Conservation (phyloP, 2,113 vertebrate species). For the Zingel zingel region DNA sequence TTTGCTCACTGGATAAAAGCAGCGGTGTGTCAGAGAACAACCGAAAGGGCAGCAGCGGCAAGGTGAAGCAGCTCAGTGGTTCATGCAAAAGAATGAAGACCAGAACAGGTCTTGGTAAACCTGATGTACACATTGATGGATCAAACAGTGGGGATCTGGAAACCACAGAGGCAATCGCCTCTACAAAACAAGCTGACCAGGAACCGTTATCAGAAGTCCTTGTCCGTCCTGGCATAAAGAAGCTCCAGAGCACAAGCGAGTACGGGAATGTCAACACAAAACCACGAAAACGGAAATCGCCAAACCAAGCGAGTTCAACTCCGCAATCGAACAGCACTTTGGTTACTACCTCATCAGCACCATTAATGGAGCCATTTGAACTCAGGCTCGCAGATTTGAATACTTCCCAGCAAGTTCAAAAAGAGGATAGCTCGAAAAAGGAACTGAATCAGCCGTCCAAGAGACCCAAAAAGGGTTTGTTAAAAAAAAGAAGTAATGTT, state of each 20-base stretch:
- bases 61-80: neutral
- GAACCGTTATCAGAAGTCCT: neutral
- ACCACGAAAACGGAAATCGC: conserved; percentile 51
- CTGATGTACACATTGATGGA: conserved; percentile 6
- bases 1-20: conserved; percentile 43
- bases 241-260: conserved; percentile 12
- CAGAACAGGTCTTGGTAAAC: neutral
- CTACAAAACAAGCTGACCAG: conserved; percentile 15
- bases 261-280: conserved; percentile 29
- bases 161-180: conserved; percentile 34
- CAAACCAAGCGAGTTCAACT: neutral
- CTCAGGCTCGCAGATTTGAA: neutral
- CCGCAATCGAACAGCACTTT: neutral
- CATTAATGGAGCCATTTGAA: neutral
- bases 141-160: conserved; percentile 44
- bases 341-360: conserved; percentile 21
- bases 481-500: neutral
- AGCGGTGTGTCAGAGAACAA: neutral
- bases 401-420: neutral
- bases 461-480: conserved; percentile 49
- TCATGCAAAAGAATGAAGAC: conserved; percentile 32
- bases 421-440: neutral
- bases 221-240: conserved; percentile 20
- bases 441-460: conserved; percentile 30
- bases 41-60: neutral